These are phyloP conservation scores for Danaus melanippus DNA, from an alignment of 1,140 invertebrate genomes.

Conservation along the genomic window DNA sequence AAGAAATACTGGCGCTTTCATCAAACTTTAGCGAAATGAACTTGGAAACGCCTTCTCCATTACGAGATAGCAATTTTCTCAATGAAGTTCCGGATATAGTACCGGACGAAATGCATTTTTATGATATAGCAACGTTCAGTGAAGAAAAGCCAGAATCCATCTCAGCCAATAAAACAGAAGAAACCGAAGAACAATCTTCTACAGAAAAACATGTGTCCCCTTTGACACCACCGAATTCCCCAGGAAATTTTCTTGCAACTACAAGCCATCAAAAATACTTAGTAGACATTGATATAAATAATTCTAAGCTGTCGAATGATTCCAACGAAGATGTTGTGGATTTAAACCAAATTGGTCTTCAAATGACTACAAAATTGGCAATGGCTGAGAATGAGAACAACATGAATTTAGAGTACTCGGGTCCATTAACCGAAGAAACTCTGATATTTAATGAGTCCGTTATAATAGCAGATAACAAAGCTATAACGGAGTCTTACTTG, in stretches of 20 bases:
- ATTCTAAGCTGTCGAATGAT: conserved; percentile 16
- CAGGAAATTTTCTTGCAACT: conserved; percentile 50
- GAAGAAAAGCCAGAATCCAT: conserved; percentile 37
- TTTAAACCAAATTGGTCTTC: conserved; percentile 55
- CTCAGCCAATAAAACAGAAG: conserved; percentile 38
- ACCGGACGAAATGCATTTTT: conserved; percentile 44
- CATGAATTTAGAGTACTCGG: conserved; percentile 67
- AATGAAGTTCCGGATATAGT: conserved; percentile 62
- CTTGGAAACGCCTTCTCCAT: conserved; percentile 58
- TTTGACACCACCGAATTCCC: conserved; percentile 58
- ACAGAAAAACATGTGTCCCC: conserved; percentile 53
- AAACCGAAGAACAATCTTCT: conserved; percentile 39
- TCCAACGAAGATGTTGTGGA: conserved; percentile 36
- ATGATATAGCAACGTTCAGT: conserved; percentile 37
- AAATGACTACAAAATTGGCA: conserved; percentile 62
- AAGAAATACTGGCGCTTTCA: conserved; percentile 68
- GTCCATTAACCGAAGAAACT: conserved; percentile 44
- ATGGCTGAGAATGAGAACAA: conserved; percentile 71
- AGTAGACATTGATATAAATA: conserved; percentile 49
- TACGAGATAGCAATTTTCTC: conserved; percentile 58
- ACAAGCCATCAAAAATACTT: conserved; percentile 51
- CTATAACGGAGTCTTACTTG: conserved; percentile 43
- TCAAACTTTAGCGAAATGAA: conserved; percentile 70
- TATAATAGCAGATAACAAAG: conserved; percentile 31
- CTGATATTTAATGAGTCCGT: conserved; percentile 32